phyloP scores from a whole-genome alignment of 2,113 vertebrate species.

The Gobius niger region DNA sequence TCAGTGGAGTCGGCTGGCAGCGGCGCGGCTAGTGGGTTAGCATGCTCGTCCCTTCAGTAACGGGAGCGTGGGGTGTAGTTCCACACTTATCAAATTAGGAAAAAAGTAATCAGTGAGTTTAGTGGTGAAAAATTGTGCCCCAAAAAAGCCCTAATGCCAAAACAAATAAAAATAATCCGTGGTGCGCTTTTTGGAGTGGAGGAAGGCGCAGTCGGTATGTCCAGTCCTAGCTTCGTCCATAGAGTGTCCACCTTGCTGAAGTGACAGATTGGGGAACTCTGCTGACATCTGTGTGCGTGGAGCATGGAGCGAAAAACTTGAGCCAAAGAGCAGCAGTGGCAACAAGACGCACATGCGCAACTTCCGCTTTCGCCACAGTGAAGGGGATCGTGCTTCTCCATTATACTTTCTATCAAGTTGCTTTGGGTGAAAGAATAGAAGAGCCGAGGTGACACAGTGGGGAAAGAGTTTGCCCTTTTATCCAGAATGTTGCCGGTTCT shows the following conservation, averaged over 20 bases:
- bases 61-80: conserved; percentile 43
- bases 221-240: conserved; percentile 25
- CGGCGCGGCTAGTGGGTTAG: conserved; percentile 58
- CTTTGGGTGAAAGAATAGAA: no score
- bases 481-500: no score
- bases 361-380: conserved; percentile 23
- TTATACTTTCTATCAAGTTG: no score
- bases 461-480: no score
- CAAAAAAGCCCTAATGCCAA: background rate
- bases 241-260: conserved; percentile 37
- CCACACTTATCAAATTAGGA: conserved; percentile 39
- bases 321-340: background rate
- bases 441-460: no score
- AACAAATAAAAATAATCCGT: conserved; percentile 2
- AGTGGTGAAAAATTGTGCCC: background rate
- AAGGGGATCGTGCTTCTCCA: no score
- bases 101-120: conserved; percentile 12
- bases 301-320: conserved; percentile 39
- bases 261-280: conserved; percentile 72
- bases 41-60: conserved; percentile 42
- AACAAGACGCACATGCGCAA: fast-evolving
- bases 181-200: conserved; percentile 4
- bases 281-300: conserved; percentile 68
- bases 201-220: conserved; percentile 15
- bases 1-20: background rate